Evolutionary conservation across 53 echinoderm and acorn worm genomes (phyloP).

Genomic region (Holothuria leucospilota): DNA sequence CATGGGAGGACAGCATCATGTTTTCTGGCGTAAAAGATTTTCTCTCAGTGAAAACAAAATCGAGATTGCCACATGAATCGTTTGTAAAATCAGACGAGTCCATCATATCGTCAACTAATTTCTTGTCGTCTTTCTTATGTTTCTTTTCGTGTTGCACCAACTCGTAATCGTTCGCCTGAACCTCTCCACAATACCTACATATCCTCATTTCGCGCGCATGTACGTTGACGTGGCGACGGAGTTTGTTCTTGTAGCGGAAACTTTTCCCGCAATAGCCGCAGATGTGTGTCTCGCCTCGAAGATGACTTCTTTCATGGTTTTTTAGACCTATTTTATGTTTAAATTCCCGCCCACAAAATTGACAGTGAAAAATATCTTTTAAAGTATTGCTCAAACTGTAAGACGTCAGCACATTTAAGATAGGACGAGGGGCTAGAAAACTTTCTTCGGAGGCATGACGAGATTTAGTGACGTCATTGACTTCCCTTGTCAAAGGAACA

Average conservation of each 20-base stretch:
- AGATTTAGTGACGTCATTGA: not conserved
- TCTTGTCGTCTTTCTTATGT: conserved; percentile 51
- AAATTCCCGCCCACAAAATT: conserved; percentile 68
- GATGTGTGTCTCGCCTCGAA: conserved; percentile 59
- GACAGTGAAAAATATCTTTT: conserved; percentile 48
- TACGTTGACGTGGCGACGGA: conserved; percentile 75
- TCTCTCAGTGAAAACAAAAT: too few species aligned
- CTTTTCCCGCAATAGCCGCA: conserved; percentile 78
- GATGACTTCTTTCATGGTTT: conserved; percentile 87
- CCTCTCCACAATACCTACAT: conserved; percentile 76
- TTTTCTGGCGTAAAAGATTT: too few species aligned
- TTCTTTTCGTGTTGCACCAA: conserved; percentile 91
- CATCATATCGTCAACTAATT: too few species aligned
- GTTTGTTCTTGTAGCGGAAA: conserved; percentile 85
- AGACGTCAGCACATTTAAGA: not conserved
- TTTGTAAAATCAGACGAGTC: too few species aligned
- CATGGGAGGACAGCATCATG: too few species aligned
- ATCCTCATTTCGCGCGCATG: conserved; percentile 84
- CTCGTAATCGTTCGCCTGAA: conserved; percentile 80
- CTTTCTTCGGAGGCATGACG: not conserved
- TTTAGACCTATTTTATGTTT: conserved; percentile 84
- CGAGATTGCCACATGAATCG: too few species aligned
- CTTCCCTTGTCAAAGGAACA: too few species aligned
- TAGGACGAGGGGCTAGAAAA: not conserved
- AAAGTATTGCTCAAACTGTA: too few species aligned